phyloP scores from a whole-genome alignment of 2,797 vertebrate species.

The Anisognathus igniventris region DNA sequence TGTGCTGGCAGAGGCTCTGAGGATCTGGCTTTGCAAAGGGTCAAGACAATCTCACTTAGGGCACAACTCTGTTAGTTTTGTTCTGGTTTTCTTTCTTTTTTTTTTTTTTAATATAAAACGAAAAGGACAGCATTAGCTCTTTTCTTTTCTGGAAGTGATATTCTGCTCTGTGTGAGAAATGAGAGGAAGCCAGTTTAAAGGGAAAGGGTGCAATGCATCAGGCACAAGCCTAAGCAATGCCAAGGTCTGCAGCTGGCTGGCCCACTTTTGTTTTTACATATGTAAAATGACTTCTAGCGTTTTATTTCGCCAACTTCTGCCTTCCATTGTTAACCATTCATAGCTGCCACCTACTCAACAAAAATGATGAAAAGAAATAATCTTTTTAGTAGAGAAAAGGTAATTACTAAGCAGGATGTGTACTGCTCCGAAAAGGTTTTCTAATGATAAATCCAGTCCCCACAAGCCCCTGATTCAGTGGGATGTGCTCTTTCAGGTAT shows the following conservation, averaged over 20 bases:
- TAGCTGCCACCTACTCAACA: not conserved
- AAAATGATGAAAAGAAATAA: not conserved
- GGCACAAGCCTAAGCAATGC: not conserved
- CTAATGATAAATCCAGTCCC: not conserved
- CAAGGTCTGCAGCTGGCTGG: not conserved
- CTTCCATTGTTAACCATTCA: not conserved
- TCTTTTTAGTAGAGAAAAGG: not conserved
- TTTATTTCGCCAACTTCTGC: not conserved
- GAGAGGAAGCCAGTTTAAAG: not conserved
- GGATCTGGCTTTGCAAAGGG: not conserved
- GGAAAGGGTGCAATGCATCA: not conserved
- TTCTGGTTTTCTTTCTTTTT: not conserved
- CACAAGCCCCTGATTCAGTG: not conserved
- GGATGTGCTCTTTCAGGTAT: not conserved
- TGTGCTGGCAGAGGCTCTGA: not conserved
- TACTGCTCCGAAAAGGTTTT: not conserved
- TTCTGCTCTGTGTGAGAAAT: slow-evolving; percentile 5
- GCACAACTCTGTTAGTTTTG: slow-evolving; percentile 17
- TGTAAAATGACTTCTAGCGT: not conserved
- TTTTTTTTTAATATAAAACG: not conserved
- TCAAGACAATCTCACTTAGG: slow-evolving; percentile 20
- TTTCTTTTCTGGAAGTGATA: slow-evolving; percentile 5
- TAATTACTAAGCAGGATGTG: not conserved
- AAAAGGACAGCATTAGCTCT: not conserved
- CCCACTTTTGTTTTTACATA: not conserved